A percentile compares a stretch with the other conserved stretches of the same genome.
Evolutionary conservation across 2,113 vertebrate genomes (phyloP).

Genomic region (Haplochromis vanheusdeni): DNA sequence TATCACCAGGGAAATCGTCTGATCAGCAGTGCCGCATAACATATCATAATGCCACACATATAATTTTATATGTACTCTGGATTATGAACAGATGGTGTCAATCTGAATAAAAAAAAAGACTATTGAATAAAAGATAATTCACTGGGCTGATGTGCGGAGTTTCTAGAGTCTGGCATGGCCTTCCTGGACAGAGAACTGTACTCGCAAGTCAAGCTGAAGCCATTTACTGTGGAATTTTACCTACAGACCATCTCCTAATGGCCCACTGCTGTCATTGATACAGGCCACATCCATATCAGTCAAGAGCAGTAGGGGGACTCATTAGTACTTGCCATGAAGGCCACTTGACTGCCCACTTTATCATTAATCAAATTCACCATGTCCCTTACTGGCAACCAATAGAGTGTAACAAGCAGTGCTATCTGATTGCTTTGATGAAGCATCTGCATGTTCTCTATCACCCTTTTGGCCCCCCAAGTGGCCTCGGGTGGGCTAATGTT

Average conservation of each 20-base stretch:
- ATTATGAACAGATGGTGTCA: background rate
- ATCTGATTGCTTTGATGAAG: conserved; percentile 52
- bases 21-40: background rate
- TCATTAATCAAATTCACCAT: conserved; percentile 51
- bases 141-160: background rate
- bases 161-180: background rate
- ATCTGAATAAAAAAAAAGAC: background rate
- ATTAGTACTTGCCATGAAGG: conserved; percentile 40
- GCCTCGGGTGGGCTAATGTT: background rate
- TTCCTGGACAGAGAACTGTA: background rate
- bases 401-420: conserved; percentile 20
- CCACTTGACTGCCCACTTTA: conserved; percentile 12
- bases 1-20: accelerated
- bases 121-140: background rate
- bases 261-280: background rate
- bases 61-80: background rate
- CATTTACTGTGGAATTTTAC: conserved; percentile 19
- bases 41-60: background rate
- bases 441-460: conserved; percentile 26
- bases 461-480: background rate
- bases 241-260: background rate
- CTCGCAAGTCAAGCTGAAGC: background rate
- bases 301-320: conserved; percentile 16
- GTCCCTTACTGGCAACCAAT: conserved; percentile 13
- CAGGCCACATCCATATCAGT: conserved; percentile 39